Percentiles rank a stretch among this genome's conserved stretches.
Conservation (phyloP, 2,888 invertebrate genomes). For the Augochlorella aurata region DNA sequence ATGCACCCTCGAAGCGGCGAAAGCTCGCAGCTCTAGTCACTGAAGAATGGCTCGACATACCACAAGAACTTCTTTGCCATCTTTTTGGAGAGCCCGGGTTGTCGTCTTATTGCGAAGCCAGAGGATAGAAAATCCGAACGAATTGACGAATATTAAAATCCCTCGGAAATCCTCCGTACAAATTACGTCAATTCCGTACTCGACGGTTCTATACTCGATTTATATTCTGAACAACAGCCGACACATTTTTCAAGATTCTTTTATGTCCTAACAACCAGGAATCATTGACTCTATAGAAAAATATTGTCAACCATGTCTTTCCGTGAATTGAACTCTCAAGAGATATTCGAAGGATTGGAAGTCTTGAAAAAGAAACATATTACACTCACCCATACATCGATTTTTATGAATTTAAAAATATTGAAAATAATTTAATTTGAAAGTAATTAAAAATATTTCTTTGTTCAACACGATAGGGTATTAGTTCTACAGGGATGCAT, state of each 20-base stretch:
- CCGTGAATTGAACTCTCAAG: not conserved
- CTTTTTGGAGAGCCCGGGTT: slow-evolving; percentile 56
- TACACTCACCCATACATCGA: no score
- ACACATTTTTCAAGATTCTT: not conserved
- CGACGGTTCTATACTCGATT: not conserved
- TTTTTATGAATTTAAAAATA: no score
- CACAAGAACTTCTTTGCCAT: slow-evolving; percentile 57
- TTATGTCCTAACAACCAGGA: not conserved
- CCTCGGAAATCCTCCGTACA: slow-evolving; percentile 9
- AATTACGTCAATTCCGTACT: slow-evolving; percentile 35
- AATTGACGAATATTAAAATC: slow-evolving; percentile 49
- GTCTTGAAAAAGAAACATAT: not conserved
- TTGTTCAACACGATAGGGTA: no score
- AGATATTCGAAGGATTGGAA: not conserved
- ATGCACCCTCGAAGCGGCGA: slow-evolving; percentile 66
- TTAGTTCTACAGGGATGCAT: no score
- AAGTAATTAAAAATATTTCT: no score
- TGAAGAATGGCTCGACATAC: slow-evolving; percentile 69
- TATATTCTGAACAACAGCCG: not conserved
- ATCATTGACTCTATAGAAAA: not conserved
- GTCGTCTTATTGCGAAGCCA: slow-evolving; percentile 54
- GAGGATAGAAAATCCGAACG: slow-evolving; percentile 50
- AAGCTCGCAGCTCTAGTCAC: slow-evolving; percentile 66
- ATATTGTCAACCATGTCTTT: not conserved
- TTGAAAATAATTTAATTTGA: no score